Percentiles rank a stretch among this genome's conserved stretches.
phyloP scores from a whole-genome alignment of 1,140 invertebrate species.

The Glomeris maerens region DNA sequence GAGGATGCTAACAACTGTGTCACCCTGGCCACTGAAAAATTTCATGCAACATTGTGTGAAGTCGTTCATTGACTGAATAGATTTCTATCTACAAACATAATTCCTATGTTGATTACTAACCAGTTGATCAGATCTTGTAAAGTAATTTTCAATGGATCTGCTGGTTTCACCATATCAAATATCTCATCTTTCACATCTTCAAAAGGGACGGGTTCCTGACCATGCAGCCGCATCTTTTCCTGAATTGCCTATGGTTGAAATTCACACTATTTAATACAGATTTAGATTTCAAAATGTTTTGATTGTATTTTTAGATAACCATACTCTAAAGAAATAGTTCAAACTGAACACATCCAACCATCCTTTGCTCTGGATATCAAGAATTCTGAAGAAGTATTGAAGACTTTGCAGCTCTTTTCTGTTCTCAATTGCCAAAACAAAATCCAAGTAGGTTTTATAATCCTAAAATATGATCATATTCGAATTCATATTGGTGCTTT shows the following conservation, averaged over 20 bases:
- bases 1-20: conserved; percentile 82
- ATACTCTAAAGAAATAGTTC: conserved; percentile 81
- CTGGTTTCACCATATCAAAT: conserved; percentile 92
- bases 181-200: conserved; percentile 94
- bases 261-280: conserved; percentile 9
- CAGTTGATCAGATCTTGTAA: conserved; percentile 59
- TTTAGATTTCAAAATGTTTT: not conserved
- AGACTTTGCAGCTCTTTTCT: conserved; percentile 76
- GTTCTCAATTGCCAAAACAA: conserved; percentile 87
- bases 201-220: conserved; percentile 72
- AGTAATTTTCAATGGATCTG: conserved; percentile 68
- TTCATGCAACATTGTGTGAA: conserved; percentile 1
- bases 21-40: conserved; percentile 65
- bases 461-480: conserved; percentile 39
- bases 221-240: conserved; percentile 69
- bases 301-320: conserved; percentile 8
- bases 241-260: conserved; percentile 54
- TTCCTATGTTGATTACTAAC: conserved; percentile 22
- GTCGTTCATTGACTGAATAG: not conserved
- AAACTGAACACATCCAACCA: conserved; percentile 80
- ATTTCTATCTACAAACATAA: not conserved
- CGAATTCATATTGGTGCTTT: not conserved
- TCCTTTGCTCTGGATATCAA: conserved; percentile 77
- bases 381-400: conserved; percentile 79
- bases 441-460: conserved; percentile 91